phyloP scores from a whole-genome alignment of 2,888 invertebrate species.

The Tachina grossa region DNA sequence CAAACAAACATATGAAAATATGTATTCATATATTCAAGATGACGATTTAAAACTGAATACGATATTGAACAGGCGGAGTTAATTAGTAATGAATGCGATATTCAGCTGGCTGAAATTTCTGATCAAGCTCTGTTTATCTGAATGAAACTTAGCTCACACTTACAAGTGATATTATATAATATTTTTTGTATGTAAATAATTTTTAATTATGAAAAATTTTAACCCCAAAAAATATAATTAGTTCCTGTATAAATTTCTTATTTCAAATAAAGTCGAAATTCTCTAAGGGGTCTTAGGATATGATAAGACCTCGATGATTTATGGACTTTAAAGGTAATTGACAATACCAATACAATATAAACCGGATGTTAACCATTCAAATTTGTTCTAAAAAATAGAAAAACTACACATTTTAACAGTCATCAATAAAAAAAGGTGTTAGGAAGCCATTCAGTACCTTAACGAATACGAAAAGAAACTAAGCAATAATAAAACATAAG shows the following conservation, averaged over 20 bases:
- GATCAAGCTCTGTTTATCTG: too few species aligned
- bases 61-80: too few species aligned
- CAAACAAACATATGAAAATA: too few species aligned
- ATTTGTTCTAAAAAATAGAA: constrained; percentile 42
- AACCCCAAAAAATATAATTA: not conserved
- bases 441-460: constrained; percentile 53
- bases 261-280: not conserved
- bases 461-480: constrained; percentile 39
- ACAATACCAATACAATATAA: constrained; percentile 57
- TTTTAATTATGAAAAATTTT: not conserved
- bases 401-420: constrained; percentile 29
- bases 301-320: constrained; percentile 30
- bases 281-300: constrained; percentile 1
- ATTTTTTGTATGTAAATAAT: not conserved
- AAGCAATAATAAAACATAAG: constrained; percentile 12
- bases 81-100: too few species aligned
- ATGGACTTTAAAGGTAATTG: constrained; percentile 49
- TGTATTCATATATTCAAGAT: too few species aligned
- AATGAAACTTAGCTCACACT: too few species aligned
- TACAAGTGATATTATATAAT: not conserved
- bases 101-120: too few species aligned
- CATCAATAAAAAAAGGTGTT: constrained; percentile 55
- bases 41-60: too few species aligned
- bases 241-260: not conserved
- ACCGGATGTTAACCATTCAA: constrained; percentile 69